Evolutionary conservation across 1,140 invertebrate species (phyloP).

Genomic region (Heterodera carotae): DNA sequence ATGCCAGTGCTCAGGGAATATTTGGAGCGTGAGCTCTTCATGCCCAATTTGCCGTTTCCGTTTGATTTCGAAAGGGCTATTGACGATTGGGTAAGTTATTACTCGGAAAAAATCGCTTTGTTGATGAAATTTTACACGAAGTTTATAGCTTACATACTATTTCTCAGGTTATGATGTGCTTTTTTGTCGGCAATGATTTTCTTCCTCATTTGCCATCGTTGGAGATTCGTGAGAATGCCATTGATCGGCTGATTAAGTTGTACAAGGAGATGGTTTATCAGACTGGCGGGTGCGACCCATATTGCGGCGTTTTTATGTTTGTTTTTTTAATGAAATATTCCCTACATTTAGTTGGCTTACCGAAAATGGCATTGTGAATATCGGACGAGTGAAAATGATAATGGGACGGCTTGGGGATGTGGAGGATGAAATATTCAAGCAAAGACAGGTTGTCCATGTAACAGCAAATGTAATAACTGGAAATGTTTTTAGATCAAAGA

Average conservation of each 20-base stretch:
- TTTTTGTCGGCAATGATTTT: slow-evolving; percentile 99
- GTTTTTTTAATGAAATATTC: slow-evolving; percentile 32
- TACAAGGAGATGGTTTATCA: slow-evolving; percentile 94
- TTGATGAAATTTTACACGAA: not conserved
- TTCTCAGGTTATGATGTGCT: slow-evolving; percentile 98
- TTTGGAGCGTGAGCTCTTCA: slow-evolving; percentile 83
- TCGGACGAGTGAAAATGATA: slow-evolving; percentile 89
- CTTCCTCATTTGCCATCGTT: slow-evolving; percentile 95
- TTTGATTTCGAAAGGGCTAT: slow-evolving; percentile 77
- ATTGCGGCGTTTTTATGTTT: not conserved
- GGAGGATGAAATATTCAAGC: slow-evolving; percentile 97
- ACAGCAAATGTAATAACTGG: not conserved
- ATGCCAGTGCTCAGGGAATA: slow-evolving; percentile 92
- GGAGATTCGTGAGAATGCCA: slow-evolving; percentile 95
- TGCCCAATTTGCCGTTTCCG: slow-evolving; percentile 88
- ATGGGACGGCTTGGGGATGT: slow-evolving; percentile 81
- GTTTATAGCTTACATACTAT: too few relatives aligned
- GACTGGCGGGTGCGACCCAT: slow-evolving; percentile 44
- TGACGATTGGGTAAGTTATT: slow-evolving; percentile 99
- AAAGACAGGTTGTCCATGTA: slow-evolving; percentile 67
- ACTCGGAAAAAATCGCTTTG: slow-evolving; percentile 71
- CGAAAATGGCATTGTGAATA: slow-evolving; percentile 86
- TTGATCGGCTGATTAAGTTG: slow-evolving; percentile 86
- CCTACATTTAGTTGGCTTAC: slow-evolving; percentile 77
- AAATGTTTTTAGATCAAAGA: slow-evolving; percentile 37